These are phyloP conservation scores for Corydoras maculifer DNA, from an alignment of 2,113 vertebrate genomes.

Conservation along the genomic window DNA sequence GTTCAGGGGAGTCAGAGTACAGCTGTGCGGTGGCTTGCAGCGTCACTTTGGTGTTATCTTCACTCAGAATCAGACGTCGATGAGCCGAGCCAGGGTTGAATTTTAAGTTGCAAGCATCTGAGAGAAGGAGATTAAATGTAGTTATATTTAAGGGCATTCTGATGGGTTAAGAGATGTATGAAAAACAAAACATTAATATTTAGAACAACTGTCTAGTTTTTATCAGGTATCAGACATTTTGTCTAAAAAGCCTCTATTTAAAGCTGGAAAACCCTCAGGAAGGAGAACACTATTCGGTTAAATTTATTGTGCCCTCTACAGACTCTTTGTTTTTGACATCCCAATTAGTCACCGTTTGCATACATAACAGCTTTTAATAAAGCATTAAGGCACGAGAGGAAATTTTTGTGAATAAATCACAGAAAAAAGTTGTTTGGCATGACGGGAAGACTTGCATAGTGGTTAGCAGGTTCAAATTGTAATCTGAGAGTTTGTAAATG, in stretches of 20 bases:
- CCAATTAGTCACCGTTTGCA: no score
- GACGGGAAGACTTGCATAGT: no score
- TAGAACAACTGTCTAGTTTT: background rate
- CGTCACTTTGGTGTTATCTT: slow-evolving; percentile 59
- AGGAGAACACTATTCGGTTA: background rate
- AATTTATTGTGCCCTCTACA: background rate
- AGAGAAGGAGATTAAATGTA: background rate
- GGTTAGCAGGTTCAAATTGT: no score
- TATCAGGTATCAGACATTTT: background rate
- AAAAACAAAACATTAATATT: background rate
- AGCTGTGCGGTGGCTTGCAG: slow-evolving; percentile 49
- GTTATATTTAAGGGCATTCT: background rate
- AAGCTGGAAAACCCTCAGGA: background rate
- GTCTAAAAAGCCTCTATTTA: background rate
- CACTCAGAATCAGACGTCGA: slow-evolving; percentile 56
- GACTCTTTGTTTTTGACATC: background rate
- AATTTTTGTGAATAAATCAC: no score
- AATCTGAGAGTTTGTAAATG: no score
- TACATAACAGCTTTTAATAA: no score
- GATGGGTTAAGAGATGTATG: no score
- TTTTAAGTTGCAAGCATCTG: slow-evolving; percentile 51
- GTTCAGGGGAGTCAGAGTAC: slow-evolving; percentile 47
- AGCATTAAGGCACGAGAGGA: no score
- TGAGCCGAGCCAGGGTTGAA: slow-evolving; percentile 64
- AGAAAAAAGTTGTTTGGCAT: no score